Evolutionary conservation across 2,113 vertebrate genomes (phyloP).

Genomic region (Sceloporus tristichus): DNA sequence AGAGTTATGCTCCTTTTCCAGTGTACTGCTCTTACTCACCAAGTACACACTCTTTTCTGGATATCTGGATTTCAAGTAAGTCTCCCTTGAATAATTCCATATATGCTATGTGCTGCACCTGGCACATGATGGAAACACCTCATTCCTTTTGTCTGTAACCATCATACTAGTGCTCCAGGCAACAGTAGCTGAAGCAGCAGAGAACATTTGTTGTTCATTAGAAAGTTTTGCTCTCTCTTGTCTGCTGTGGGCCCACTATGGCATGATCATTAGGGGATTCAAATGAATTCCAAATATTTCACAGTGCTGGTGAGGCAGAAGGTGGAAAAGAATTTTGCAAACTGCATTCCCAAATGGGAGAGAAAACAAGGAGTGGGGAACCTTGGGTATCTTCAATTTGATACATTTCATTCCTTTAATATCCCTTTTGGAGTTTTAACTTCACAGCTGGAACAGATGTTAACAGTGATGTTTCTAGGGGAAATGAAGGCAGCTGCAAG

Average conservation of each 20-base stretch:
- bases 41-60: background rate
- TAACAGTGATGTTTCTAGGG: slow-evolving; percentile 12
- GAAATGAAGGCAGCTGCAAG: slow-evolving; percentile 20
- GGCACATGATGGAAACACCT: slow-evolving; percentile 49
- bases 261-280: slow-evolving; percentile 69
- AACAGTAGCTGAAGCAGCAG: slow-evolving; percentile 68
- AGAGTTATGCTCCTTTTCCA: background rate
- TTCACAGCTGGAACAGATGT: slow-evolving; percentile 30
- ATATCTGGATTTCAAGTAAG: slow-evolving; percentile 68
- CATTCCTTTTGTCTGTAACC: slow-evolving; percentile 68
- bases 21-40: background rate
- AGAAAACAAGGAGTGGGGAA: background rate
- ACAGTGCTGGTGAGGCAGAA: slow-evolving; percentile 68
- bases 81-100: slow-evolving; percentile 60
- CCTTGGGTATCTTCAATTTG: slow-evolving; percentile 48
- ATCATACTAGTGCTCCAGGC: slow-evolving; percentile 71
- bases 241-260: slow-evolving; percentile 63
- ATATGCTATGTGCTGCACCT: slow-evolving; percentile 39
- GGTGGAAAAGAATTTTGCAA: slow-evolving; percentile 72
- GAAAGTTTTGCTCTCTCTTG: slow-evolving; percentile 72
- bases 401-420: slow-evolving; percentile 18
- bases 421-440: slow-evolving; percentile 15
- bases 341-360: slow-evolving; percentile 59
- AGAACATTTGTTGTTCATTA: slow-evolving; percentile 77
- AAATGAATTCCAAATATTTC: slow-evolving; percentile 77